Percentiles rank a stretch among this genome's conserved stretches.
phyloP scores from a whole-genome alignment of 2,888 invertebrate species.

The Rhogogaster chlorosoma region DNA sequence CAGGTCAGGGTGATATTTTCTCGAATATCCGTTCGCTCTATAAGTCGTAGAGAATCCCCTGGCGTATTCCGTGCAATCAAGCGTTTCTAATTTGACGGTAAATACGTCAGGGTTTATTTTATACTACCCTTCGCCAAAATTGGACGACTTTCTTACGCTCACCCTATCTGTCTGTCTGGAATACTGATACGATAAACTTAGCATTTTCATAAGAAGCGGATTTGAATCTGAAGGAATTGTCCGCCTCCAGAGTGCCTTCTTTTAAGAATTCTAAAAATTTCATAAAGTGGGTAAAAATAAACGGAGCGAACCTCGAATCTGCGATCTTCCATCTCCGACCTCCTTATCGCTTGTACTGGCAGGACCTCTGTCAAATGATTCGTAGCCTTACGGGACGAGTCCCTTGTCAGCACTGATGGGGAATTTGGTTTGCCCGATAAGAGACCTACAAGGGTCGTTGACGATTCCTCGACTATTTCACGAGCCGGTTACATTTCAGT shows the following conservation, averaged over 20 bases:
- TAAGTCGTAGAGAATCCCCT: neutral
- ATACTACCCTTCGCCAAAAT: neutral
- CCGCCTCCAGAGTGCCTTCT: neutral
- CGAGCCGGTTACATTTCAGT: neutral
- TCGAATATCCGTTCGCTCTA: neutral
- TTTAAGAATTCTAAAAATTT: neutral
- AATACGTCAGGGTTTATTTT: neutral
- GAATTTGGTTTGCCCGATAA: slow-evolving; percentile 24
- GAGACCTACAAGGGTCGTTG: neutral
- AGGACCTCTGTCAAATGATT: slow-evolving; percentile 12
- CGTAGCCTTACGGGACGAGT: neutral
- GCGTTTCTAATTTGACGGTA: neutral
- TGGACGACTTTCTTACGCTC: neutral
- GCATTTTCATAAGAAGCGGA: slow-evolving; percentile 3
- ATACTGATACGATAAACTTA: neutral
- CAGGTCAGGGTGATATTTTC: neutral
- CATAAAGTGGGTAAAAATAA: neutral
- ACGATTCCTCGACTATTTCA: neutral
- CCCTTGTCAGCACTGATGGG: slow-evolving; percentile 20
- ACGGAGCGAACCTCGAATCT: neutral
- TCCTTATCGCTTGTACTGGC: neutral
- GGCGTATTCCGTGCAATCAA: neutral
- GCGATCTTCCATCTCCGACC: neutral
- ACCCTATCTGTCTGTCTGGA: neutral
- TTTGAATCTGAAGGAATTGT: neutral